phyloP scores from a whole-genome alignment of 2,797 vertebrate genomes.

The Pangasius djambal region DNA sequence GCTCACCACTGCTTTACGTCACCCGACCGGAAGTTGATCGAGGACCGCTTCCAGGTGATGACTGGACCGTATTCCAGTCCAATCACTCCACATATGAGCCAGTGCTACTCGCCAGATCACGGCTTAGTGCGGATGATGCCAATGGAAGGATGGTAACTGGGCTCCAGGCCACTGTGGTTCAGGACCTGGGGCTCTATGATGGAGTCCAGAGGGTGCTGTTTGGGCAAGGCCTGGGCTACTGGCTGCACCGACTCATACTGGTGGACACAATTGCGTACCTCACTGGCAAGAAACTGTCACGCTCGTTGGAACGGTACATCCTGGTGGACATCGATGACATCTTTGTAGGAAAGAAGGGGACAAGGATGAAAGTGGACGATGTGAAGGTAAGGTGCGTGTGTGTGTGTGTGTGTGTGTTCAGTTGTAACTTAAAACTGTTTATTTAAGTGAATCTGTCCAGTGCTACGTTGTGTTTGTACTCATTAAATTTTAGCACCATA shows the following conservation, averaged over 20 bases:
- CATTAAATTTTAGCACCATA: not conserved
- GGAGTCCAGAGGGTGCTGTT: constrained; percentile 94
- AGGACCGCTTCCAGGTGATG: constrained; percentile 88
- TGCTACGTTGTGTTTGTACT: not conserved
- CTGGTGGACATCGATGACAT: constrained; percentile 98
- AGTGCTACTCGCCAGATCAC: constrained; percentile 83
- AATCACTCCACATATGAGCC: constrained; percentile 96
- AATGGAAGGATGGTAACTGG: constrained; percentile 61
- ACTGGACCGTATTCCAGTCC: constrained; percentile 93
- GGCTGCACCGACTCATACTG: constrained; percentile 94
- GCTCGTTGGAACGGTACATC: constrained; percentile 91
- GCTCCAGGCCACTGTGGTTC: constrained; percentile 86
- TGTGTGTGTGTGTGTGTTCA: constrained; percentile 30
- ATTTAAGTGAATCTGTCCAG: not conserved
- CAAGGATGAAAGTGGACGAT: constrained; percentile 92
- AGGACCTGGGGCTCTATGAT: constrained; percentile 92
- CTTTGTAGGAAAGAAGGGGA: constrained; percentile 98
- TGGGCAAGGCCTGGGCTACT: constrained; percentile 93
- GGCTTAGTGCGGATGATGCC: constrained; percentile 69
- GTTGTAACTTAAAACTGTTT: not conserved
- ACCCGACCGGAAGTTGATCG: constrained; percentile 86
- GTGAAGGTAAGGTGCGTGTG: constrained; percentile 86
- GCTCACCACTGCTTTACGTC: constrained; percentile 87
- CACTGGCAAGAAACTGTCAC: constrained; percentile 85
- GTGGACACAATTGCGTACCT: constrained; percentile 93